Base-by-base conservation (phyloP, 2,888 invertebrate species). In the Dryococelus australis region DNA sequence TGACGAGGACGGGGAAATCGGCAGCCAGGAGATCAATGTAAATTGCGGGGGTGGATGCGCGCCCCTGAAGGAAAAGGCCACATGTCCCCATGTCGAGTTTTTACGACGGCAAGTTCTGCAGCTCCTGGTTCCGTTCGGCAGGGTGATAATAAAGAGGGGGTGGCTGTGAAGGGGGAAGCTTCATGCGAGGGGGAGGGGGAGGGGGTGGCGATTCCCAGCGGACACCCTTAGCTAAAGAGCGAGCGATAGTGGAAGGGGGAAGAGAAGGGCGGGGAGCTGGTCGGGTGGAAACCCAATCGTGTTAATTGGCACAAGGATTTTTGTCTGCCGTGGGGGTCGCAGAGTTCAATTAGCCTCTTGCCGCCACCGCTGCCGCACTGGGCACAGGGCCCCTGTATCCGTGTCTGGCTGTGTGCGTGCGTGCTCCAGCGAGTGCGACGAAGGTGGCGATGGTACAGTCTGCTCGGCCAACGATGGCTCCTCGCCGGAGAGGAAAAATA, bases 241-340 rank as follows among this genome's bases (percentile, higher is more conserved):
- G 87, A n/a, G 24, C 65, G 84, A 43, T 53, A 16, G 65, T n/a
- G 79, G 35, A 47, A 78, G 85, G 81, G 86, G 81, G 43, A 28
- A 47, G n/a, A 24, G 65, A 24, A 3, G n/a, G n/a, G n/a, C 3
- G 65, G 2, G 24, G 8, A 1, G n/a, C 65, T 65, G 65, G 65
- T 65, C 65, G 65, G 65, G 65, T n/a, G 24, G 87, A 88, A 88
- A 88, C 88, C 89, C 89, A 89, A 89, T 89, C 88, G 89, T 87
- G 89, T 88, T 89, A 89, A 89, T 89, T 89, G 89, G 88, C 87
- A 88, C 88, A 88, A 88, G 89, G 89, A 89, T 89, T 89, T 89
- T 89, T 89, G 88, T 88, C 88, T 87, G 88, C 87, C 83, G 87
- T 65, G 24, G 85, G 88, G 88, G 89, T 88, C 88, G 86, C 86